Base-by-base conservation (phyloP, 1,140 invertebrate genomes). In the Drosophila repleta region DNA sequence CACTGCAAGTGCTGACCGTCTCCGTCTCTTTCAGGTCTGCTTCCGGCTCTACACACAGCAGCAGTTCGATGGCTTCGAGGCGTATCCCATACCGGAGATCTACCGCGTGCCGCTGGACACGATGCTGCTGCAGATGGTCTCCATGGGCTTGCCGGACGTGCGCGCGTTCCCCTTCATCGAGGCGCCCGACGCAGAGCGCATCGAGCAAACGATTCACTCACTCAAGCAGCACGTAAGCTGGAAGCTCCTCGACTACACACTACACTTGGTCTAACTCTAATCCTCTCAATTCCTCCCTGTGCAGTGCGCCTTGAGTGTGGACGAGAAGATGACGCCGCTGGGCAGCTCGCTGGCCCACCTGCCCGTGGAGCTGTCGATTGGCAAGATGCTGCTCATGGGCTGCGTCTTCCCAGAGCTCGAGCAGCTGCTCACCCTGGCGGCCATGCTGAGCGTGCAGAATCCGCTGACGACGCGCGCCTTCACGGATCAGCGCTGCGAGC, bases 141-240 rank as follows among this genome's bases (percentile, higher is more conserved):
- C 98, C 0, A 96, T 99, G 94, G 98, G 98, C 0, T 93, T 99
- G 24, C 96, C 95, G 48, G 96, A 99, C 93, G 96, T 96, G 8
- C 93, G 97, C 37, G 95, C 96, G 83, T 99, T 99, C 93, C 98
- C 98, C 2, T 99, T 99, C 91, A 95, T 99, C 41, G 98, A 99
- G 92, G 93, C 96, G 21, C 99, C 99, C 13, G 93, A 94, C 13
- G 88, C 93, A 20, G 95, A 97, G 41, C 96, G 94, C 48, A 94
- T 99, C 55, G 98, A 99, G 92, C 96, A 96, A 90, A 95, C 98
- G 0, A 93, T 99, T 58, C 91, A 95, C 41, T 95, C 95, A 49
- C 92, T 99, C 10, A 98, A 98, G 93, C 96, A 98, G 91, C 96
- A 98, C 91, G 96, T 97, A 92, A 35, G 32, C 3, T 35, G 11